Conservation (phyloP, 2,113 vertebrate species). For the Micromys minutus region DNA sequence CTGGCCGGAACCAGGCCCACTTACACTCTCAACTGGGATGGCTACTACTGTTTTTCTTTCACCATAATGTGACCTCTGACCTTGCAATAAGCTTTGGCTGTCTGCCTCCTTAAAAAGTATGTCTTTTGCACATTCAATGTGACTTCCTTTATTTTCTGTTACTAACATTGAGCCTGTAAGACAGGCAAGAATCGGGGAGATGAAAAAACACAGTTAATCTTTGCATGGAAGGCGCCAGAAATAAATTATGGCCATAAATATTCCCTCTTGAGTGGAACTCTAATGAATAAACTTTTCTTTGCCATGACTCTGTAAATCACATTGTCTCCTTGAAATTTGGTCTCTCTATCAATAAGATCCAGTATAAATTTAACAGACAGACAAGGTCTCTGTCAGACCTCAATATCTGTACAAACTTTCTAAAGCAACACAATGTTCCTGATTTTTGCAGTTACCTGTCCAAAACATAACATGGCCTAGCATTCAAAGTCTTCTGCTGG, state of each 20-base stretch:
- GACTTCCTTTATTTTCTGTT: not conserved
- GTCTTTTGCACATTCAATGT: not conserved
- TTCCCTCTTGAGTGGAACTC: not conserved
- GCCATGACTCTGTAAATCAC: conserved; percentile 40
- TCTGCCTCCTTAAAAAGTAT: not conserved
- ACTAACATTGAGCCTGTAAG: not conserved
- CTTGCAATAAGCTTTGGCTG: not conserved
- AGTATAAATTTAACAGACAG: conserved; percentile 44
- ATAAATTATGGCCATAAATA: conserved; percentile 24
- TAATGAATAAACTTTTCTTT: conserved; percentile 38
- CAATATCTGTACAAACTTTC: not conserved
- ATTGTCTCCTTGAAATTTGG: conserved; percentile 23
- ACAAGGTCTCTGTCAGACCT: not conserved
- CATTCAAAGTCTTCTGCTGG: not conserved
- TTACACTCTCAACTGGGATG: not conserved
- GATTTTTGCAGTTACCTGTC: not conserved
- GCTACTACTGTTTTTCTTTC: not conserved
- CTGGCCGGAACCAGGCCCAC: too few species aligned
- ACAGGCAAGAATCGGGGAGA: not conserved
- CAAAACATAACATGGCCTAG: not conserved
- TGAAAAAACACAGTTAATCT: not conserved
- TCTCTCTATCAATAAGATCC: not conserved
- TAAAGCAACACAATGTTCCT: not conserved
- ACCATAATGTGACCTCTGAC: not conserved
- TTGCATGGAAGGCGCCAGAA: not conserved